phyloP scores from a whole-genome alignment of 1,140 invertebrate species.

The Pinna nobilis region DNA sequence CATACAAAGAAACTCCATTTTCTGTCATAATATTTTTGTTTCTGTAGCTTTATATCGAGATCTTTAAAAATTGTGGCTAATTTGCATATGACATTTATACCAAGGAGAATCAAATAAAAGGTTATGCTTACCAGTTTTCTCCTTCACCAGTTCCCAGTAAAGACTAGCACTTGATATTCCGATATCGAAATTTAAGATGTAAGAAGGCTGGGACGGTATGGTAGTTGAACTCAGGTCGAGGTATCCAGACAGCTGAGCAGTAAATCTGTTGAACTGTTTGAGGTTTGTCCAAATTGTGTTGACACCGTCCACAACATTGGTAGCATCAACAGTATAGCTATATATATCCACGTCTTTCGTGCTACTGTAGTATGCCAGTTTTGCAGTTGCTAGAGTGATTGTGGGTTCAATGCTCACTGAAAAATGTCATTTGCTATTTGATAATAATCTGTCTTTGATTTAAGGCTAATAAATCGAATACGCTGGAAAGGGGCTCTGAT shows the following conservation, averaged over 20 bases:
- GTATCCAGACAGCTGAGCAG: background rate
- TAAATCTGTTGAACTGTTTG: background rate
- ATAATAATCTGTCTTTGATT: no score
- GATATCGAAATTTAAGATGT: background rate
- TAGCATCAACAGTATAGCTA: slow-evolving; percentile 1
- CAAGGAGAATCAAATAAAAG: background rate
- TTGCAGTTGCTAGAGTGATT: background rate
- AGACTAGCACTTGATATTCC: background rate
- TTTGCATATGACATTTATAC: background rate
- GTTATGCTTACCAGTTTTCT: background rate
- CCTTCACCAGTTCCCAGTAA: background rate
- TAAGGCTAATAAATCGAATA: no score
- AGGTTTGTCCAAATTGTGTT: background rate
- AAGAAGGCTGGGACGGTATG: background rate
- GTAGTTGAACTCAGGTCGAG: no score
- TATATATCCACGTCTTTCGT: slow-evolving; percentile 3
- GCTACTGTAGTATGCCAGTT: background rate
- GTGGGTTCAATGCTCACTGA: no score
- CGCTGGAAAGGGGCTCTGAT: no score
- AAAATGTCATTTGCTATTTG: no score
- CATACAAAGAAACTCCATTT: no score
- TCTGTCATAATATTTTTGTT: no score
- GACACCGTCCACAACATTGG: background rate
- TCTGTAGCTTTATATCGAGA: no score
- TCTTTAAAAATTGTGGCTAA: no score